Base-by-base conservation (phyloP, 2,888 invertebrate species). In the Athetis lepigone region DNA sequence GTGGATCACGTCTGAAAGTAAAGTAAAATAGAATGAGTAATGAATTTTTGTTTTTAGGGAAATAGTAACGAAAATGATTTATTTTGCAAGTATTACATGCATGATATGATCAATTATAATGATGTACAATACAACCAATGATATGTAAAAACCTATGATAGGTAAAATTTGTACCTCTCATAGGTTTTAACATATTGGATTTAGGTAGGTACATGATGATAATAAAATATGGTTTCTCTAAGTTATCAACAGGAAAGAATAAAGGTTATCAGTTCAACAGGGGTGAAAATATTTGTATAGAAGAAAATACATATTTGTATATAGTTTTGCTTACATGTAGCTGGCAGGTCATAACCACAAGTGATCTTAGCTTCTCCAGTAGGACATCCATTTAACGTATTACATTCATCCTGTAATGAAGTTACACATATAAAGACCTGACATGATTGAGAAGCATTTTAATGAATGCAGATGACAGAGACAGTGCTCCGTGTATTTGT, bases 301-400 rank as follows among this genome's bases (percentile, higher is more conserved):
- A 29, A 29, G 9, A 29, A 29, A 29, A 9, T 9, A 8, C 29
- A 13, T 13, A n/a, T 36, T n/a, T n/a, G 13, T 3, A 19, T 21
- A 29, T 25, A n/a, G 0, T 36, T 55, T 29, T 5, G n/a, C 96
- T 96, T 95, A 98, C 98, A 96, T 96, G 97, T 98, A 11, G 98
- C 97, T 47, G 98, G 98, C 33, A 98, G 93, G 73, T 96, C 95
- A 84, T 98, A 98, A 18, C 97, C 98, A 59, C 97, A 96, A 2
- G 98, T 98, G 45, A 98, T 96, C 90, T 97, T 98, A 2, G 98
- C 98, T 65, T 97, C 96, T 23, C 98, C 98, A n/a, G 97, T 97
- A 0, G 92, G 89, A 89, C 98, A 98, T 0, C 98, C 98, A 54
- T 95, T 92, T 2, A 98, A 92, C 1, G 96, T 95, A 43, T 90